A percentile compares a stretch with the other conserved stretches of the same genome.
phyloP scores from a whole-genome alignment of 2,797 vertebrate species.

The Poecilia wingei region DNA sequence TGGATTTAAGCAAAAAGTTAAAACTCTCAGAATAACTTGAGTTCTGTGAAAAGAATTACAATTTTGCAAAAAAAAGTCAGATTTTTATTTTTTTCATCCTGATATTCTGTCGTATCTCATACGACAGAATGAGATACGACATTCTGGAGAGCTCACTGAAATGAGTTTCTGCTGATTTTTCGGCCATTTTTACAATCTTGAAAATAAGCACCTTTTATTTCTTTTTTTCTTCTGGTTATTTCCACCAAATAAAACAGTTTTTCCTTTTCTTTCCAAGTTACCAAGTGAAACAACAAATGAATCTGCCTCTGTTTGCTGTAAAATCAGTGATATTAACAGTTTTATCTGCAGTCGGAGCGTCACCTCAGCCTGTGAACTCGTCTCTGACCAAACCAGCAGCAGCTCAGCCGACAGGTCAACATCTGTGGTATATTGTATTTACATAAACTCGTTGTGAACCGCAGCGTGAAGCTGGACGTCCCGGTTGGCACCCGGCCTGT shows the following conservation, averaged over 20 bases:
- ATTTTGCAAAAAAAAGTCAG: too few species aligned
- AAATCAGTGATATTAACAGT: background rate
- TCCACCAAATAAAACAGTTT: background rate
- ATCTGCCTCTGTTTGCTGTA: background rate
- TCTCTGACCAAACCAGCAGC: background rate
- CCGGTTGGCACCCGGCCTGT: background rate
- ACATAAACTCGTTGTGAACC: conserved; percentile 6
- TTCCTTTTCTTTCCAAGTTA: background rate
- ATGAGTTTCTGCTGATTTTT: too few species aligned
- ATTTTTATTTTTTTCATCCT: too few species aligned
- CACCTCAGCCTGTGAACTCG: background rate
- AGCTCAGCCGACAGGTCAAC: background rate
- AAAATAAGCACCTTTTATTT: too few species aligned
- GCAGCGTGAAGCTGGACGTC: background rate
- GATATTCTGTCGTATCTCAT: too few species aligned
- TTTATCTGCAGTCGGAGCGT: background rate
- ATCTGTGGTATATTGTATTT: background rate
- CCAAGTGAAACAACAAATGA: background rate
- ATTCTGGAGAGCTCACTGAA: too few species aligned
- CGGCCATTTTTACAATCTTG: too few species aligned
- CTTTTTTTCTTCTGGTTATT: too few species aligned
- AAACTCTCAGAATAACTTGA: too few species aligned
- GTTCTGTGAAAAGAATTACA: too few species aligned
- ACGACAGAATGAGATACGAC: too few species aligned
- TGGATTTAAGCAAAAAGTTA: too few species aligned